Evolutionary conservation across 2,113 vertebrate genomes (phyloP), one percentile per base, ranked within the genome.

Genomic region (Catagonus wagneri): DNA sequence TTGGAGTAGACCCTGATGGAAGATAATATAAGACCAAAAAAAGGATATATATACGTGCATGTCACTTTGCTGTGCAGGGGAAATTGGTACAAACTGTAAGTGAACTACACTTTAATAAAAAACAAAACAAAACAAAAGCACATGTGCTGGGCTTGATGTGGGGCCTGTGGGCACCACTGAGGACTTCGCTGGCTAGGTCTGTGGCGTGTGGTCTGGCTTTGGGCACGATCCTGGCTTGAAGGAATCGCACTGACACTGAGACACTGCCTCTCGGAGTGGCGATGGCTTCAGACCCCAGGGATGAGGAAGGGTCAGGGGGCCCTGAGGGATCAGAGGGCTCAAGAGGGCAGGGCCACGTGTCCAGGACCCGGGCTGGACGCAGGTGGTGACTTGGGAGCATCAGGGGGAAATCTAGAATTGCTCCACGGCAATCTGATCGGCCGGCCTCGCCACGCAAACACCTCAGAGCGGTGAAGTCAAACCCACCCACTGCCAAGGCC

Each of bases 321-420:
- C 44, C 44, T 8, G 8, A 44, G 44, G 44, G 44, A 44, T 44
- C 44, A 7, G 6, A 6, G 34, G 69, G 14, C 34, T 34, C 16
- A 2, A 17, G 19, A 36, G 7, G 34, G 7, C 19, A 54, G 52
- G 7, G 7, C 4, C 20, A 8, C 0, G 29, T 29, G 13, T 32
- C 56, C 7, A 1, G 4, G 36, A 25, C 13, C 22, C 10, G 19
- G 29, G 22, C 22, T 2, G 17, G 20, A 5, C 15, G 63, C 15
- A 15, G 10, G 12, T 13, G 34, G 23, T 1, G 7, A 27, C 2
- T 50, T 14, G 8, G 13, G 34, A 68, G 7, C 3, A 0, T 1
- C 15, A 4, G 2, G 16, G 94, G 75, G 34, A 72, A 65, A 3
- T 2, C 11, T 23, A 56, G 13, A 8, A 15, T 8, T 68, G 10